Evolutionary conservation across 2,797 vertebrate genomes (phyloP).

Genomic region (Eidolon dupreanum): DNA sequence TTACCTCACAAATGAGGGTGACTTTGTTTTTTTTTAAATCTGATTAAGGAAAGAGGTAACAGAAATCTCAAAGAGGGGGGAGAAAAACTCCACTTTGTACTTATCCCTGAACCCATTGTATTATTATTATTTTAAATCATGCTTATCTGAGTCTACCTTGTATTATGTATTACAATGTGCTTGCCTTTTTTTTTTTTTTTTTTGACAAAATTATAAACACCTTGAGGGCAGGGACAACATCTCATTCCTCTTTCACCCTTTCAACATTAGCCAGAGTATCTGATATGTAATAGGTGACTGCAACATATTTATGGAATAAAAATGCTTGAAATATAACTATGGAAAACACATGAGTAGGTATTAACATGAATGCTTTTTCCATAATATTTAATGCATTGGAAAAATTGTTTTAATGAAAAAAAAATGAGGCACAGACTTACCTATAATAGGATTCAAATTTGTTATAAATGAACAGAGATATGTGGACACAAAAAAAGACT

Average conservation of each 20-base stretch:
- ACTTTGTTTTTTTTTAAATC: neutral
- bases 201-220: conserved; percentile 12
- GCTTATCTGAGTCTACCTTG: neutral
- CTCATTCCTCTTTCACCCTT: neutral
- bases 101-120: neutral
- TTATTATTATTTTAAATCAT: neutral
- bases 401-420: conserved; percentile 22
- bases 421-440: neutral
- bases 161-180: neutral
- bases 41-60: neutral
- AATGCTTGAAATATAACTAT: neutral
- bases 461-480: neutral
- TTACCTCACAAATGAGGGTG: neutral
- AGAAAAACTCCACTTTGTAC: neutral
- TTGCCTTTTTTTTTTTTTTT: neutral
- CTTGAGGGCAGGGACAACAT: neutral
- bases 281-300: neutral
- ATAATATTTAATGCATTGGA: neutral
- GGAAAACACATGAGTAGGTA: neutral
- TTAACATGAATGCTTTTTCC: neutral
- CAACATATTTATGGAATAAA: neutral
- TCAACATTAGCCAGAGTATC: neutral
- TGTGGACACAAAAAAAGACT: neutral
- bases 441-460: neutral
- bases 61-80: neutral